These are phyloP conservation scores for Rattus norvegicus DNA, from an alignment of 2,113 vertebrate species.

Conservation along the genomic window DNA sequence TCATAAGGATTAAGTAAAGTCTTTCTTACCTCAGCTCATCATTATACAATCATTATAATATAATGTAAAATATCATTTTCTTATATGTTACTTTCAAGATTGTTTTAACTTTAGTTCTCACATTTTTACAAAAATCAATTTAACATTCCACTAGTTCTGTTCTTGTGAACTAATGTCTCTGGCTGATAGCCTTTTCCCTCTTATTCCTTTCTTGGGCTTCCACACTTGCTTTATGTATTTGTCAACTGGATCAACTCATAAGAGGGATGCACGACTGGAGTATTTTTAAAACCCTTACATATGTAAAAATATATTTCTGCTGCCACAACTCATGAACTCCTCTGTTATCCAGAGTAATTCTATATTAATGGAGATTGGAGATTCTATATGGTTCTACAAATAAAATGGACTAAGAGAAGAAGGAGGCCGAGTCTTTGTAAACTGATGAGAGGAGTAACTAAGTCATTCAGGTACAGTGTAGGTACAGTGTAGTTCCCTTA, in stretches of 20 bases:
- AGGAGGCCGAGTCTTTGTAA: not conserved
- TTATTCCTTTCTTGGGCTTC: constrained; percentile 4
- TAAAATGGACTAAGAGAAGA: constrained; percentile 10
- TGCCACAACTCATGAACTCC: constrained; percentile 13
- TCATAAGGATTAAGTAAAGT: not conserved
- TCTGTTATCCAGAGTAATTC: constrained; percentile 13
- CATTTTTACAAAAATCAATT: not conserved
- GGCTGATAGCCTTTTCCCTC: not conserved
- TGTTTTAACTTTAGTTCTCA: constrained; percentile 30
- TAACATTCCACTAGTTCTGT: constrained; percentile 11
- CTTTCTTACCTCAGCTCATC: not conserved
- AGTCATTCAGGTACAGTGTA: not conserved
- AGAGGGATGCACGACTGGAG: constrained; percentile 15
- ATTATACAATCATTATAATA: not conserved
- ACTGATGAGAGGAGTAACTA: too few species aligned
- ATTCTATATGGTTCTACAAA: constrained; percentile 39
- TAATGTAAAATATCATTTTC: constrained; percentile 17
- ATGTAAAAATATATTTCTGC: constrained; percentile 42
- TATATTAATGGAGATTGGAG: not conserved
- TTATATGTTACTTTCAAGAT: not conserved
- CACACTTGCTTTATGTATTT: not conserved
- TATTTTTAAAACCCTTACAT: constrained; percentile 32
- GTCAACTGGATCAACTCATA: not conserved
- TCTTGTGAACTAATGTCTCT: not conserved
- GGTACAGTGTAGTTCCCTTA: not conserved